Base-by-base conservation (phyloP, 1,140 invertebrate species). In the Anastrepha obliqua region DNA sequence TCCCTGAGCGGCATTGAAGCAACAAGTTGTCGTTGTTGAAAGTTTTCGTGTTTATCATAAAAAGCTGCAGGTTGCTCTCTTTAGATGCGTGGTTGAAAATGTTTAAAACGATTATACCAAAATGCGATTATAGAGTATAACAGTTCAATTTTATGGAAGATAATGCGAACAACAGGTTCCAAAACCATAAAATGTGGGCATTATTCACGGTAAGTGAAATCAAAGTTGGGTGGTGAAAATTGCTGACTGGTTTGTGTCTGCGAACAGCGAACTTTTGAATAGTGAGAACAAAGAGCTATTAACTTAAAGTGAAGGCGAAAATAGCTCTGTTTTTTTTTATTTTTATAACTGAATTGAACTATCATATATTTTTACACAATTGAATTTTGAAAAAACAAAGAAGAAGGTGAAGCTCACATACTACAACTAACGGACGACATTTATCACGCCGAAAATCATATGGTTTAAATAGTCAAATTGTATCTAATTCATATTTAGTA, bases 1-100 rank as follows among this genome's bases (percentile, higher is more conserved):
- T 17, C 7, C n/a, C 44, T 29, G 47, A 58, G 8, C 15, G 42
- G 15, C 42, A 7, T 5, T 15, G 42, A 81, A 81, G 74, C 74
- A 81, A 81, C 74, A 81, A 81, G 74, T 81, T 20, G 44, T 81
- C 47, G 17, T 81, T 55, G 47, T 51, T 81, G 74, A 58, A 8
- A 55, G 44, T 7, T 2, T 1, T 2, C 17, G 3, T 8, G 47
- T 20, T 17, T 42, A 47, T 47, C 51, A 81, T 81, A 55, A 81
- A 81, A 81, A 81, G 47, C 47, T 20, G 3, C 17, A 78, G 7
- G 8, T 8, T 13, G 67, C 5, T 1, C 29, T 29, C 29, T 9
- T 47, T n/a, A 29, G 51, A 55, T 8, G 11, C 44, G 47, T 81
- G 6, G 47, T 81, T 55, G 47, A 55, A 81, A 15, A 81, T 58